Base-by-base conservation (phyloP, 2,797 vertebrate genomes). In the Pelobates cultripes region DNA sequence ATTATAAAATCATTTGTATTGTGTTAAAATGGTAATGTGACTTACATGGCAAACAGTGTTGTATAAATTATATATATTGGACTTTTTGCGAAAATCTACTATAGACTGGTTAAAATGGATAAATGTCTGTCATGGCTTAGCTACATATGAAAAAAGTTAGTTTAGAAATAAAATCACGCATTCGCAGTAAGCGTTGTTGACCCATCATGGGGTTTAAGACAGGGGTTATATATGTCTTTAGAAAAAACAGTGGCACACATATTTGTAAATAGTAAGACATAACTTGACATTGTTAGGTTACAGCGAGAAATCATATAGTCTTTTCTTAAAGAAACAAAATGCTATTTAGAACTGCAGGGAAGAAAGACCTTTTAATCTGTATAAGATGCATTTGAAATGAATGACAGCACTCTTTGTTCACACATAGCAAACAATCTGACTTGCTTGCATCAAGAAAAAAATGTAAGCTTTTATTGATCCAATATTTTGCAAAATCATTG, bases 311-410 rank as follows among this genome's bases (percentile, higher is more conserved):
- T 83, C 84, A 70, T 70, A 67, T 60, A 63, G 85, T 75, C 74
- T 41, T 9, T 10, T 78, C 75, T 70, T 86, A 84, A 85, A 83
- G 85, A 83, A 85, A 75, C 85, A 89, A 70, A 90, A 86, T 87
- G 66, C 75, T 85, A 53, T 86, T 87, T 90, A 87, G 84, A 87
- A 86, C 80, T 85, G 80, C 83, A 74, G 83, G 85, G 86, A 90
- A 87, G 86, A 89, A 89, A 89, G 83, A 85, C 84, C 81, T 89
- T 86, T 85, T 89, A 87, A 87, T 87, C 86, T 88, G 69, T 45
- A 78, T 73, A 85, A 75, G 70, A 84, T 81, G 80, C 76, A 86
- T 86, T 84, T 85, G 83, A 84, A 87, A 77, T 75, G 77, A 87
- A 89, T 82, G 60, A 4, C 75, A 86, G 70, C 74, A 4, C 28